Evolutionary conservation across 2,888 invertebrate genomes (phyloP), one percentile per base, ranked within the genome.

Genomic region (Strigamia transsilvanica): DNA sequence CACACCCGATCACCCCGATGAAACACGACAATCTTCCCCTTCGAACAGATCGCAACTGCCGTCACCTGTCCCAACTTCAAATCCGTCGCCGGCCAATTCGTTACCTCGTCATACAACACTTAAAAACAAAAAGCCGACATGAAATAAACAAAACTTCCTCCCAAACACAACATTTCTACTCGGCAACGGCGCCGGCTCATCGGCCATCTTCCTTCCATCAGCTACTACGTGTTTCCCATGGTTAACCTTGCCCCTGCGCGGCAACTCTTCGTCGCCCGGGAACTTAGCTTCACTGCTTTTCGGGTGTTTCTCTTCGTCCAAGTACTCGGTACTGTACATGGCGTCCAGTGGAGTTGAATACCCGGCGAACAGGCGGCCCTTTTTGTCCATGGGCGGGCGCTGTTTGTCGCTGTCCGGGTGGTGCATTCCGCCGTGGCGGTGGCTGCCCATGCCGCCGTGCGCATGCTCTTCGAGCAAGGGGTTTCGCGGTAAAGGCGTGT

Each of bases 401-500:
- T 61, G 61, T 4, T 4, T 10, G 12, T 46, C 10, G 15, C 15
- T 15, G 2, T 46, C 13, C 15, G 46, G 12, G 3, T 46, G 46
- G 15, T 46, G 46, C 46, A 46, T 46, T 10, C 46, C 41, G 12
- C 41, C 46, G 12, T 46, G 46, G 15, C 18, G 27, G 10, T 80
- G 80, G 5, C 23, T 15, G n/a, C 34, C 38, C 34, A 61, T 82
- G 38, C 32, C 23, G 18, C 23, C 84, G 84, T 80, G 86, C 82
- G 89, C 89, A 82, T 87, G 86, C 84, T 88, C 88, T 83, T 90
- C 89, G 80, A 89, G 85, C 46, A 87, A 86, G 13, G 89, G 89
- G 85, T 90, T 90, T n/a, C 87, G 87, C 12, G 90, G 90, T 9
- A 90, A 86, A 0, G 89, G 88, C 4, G 85, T 85, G 82, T 88